Evolutionary conservation across 1,140 invertebrate species (phyloP).

Genomic region (Antheraea mylitta): DNA sequence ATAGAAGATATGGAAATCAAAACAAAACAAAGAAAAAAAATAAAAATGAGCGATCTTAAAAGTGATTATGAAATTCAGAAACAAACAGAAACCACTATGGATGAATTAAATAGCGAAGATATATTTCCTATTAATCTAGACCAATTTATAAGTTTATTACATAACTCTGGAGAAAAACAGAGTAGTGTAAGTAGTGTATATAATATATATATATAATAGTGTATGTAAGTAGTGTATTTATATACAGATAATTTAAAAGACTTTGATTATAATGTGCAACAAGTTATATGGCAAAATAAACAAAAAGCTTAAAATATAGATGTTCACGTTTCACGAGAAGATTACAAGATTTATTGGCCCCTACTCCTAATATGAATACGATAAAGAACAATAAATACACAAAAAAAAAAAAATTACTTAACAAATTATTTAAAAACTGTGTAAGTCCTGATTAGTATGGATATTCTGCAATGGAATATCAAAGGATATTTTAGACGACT

Average conservation of each 20-base stretch:
- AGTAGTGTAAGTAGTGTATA: conserved; percentile 30
- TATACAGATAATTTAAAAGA: conserved; percentile 28
- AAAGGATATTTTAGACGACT: conserved; percentile 27
- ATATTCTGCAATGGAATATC: conserved; percentile 34
- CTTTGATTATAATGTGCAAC: conserved; percentile 23
- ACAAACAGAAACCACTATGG: conserved; percentile 22
- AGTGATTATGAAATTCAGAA: conserved; percentile 27
- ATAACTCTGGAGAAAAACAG: conserved; percentile 26
- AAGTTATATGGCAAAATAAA: conserved; percentile 22
- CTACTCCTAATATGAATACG: no score
- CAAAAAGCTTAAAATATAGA: conserved; percentile 23
- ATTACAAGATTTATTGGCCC: conserved; percentile 28
- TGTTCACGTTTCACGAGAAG: conserved; percentile 28
- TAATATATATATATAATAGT: no score
- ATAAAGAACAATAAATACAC: not conserved
- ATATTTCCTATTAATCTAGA: conserved; percentile 25
- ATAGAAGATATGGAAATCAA: conserved; percentile 18
- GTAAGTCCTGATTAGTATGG: conserved; percentile 25
- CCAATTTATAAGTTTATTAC: conserved; percentile 30
- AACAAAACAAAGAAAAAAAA: conserved; percentile 24
- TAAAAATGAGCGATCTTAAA: conserved; percentile 18
- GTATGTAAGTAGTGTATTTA: conserved; percentile 24
- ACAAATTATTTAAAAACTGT: conserved; percentile 1
- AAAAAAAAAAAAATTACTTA: conserved; percentile 9
- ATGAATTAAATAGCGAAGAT: conserved; percentile 18